A percentile compares a stretch with the other conserved stretches of the same genome.
Conservation (phyloP, 2,888 invertebrate species). For the Actias luna region DNA sequence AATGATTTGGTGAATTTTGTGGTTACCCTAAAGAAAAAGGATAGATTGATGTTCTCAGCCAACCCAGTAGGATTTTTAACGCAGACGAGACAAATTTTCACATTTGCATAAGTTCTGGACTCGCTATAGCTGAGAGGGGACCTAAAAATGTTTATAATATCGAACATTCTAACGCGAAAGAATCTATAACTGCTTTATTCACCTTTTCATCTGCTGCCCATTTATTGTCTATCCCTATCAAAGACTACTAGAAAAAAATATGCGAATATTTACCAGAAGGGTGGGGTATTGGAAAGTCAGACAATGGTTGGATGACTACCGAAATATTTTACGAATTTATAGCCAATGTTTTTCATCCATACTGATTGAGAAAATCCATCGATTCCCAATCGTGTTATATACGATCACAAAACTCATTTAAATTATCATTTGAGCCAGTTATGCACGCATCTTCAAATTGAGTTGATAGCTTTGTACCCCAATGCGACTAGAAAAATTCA, state of each 20-base stretch:
- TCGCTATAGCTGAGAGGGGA: too few species aligned
- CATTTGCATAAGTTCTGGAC: too few species aligned
- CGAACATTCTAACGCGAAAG: too few species aligned
- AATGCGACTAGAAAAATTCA: neutral
- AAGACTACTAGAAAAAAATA: neutral
- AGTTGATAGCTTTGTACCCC: too few species aligned
- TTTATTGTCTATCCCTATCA: neutral
- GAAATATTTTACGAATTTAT: neutral
- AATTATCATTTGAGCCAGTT: neutral
- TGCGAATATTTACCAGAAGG: neutral
- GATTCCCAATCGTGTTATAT: neutral
- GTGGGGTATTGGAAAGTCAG: neutral
- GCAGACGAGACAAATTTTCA: too few species aligned
- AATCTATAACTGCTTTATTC: neutral
- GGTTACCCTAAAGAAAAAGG: too few species aligned
- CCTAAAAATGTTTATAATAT: too few species aligned
- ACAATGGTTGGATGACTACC: conserved; percentile 3
- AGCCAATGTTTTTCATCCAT: neutral
- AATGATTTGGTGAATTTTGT: too few species aligned
- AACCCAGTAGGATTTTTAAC: too few species aligned
- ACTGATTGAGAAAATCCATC: neutral
- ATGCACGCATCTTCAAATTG: neutral
- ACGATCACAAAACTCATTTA: neutral
- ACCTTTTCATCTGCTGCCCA: neutral
- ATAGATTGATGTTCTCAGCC: too few species aligned